Base-by-base conservation (phyloP, 2,797 vertebrate species). In the Eulemur rubriventer region DNA sequence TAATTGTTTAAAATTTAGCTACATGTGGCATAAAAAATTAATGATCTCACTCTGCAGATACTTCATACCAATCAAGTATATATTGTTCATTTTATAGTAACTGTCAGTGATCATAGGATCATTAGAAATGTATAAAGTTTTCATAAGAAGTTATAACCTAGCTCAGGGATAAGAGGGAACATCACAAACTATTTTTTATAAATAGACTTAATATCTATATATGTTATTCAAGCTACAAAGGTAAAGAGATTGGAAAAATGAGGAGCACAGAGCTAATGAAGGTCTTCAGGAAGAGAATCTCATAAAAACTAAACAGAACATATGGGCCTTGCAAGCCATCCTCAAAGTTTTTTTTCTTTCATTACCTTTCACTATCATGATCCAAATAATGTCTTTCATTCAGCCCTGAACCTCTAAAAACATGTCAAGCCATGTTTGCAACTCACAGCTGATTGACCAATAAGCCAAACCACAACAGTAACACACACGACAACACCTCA, bases 351-450 rank as follows among this genome's bases (percentile, higher is more conserved):
- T 6, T 24, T 75, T 43, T 73, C 38, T 67, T 86, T 52, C 30
- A 61, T 75, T 72, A 72, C 4, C 11, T 88, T 95, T 82, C 65
- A 91, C 14, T 18, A 1, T 1, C 35, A 13, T 14, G 12, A 72
- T 75, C 11, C 33, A 83, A 48, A 78, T 30, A 65, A 33, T 50
- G 43, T 18, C 41, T 72, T 63, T 75, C 48, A 46, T 69, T 75
- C 38, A 89, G 35, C 48, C 33, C 41, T 65, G 28, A 88, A 83
- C 9, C 30, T 86, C 76, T 85, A 57, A n/a, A 95, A 84, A 65
- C 63, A 95, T 52, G 38, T 70, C 88, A 90, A 57, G 22, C 38
- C 63, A n/a, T 22, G 46, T 93, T 55, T n/a, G 43, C 55, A 48
- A 14, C 43, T 94, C 80, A 63, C 8, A 95, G 50, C 10, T n/a